Base-by-base conservation (phyloP, 2,888 invertebrate genomes). In the Esperia sulphurella region DNA sequence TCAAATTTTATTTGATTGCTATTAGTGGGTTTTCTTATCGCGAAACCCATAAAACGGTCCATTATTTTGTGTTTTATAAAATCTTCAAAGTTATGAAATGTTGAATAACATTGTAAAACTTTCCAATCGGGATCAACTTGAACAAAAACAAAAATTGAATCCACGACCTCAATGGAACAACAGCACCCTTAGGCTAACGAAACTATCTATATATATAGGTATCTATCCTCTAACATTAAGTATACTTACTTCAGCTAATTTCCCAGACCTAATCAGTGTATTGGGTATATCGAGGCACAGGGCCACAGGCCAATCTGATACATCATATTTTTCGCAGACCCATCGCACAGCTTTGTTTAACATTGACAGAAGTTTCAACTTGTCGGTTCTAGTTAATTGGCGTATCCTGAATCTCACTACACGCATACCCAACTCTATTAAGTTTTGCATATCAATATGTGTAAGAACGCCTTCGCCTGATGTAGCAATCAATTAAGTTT, bases 261-360 rank as follows among this genome's bases (percentile, higher is more conserved):
- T 51, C 42, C 79, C 79, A 8, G 79, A 75, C 51, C 65, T 66
- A 8, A 75, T 74, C 46, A 68, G 57, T 12, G 68, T 70, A 37
- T 76, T 79, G 12, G 75, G 75, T 5, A 81, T 54, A 52, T 77
- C 74, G 8, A 76, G 51, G 12, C 65, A 70, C 6, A 75, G 53
- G 6, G 76, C 69, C 8, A 79, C 53, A 1, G 79, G 79, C 76
- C 77, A 77, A 29, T 61, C 54, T 2, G 51, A 43, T 0, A 73
- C 57, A 5, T 67, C 61, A 48, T 70, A 68, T 53, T 79, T 79
- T 14, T 62, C 56, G 46, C 75, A 73, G 46, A 64, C 63, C 59
- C 58, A 53, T 51, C 58, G 40, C 46, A 64, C 49, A 38, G 73
- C 58, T 54, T 60, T 47, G 8, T 59, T 47, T 21, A 68, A 47